Base-by-base conservation (phyloP, 2,888 invertebrate species). In the Phalera bucephala region DNA sequence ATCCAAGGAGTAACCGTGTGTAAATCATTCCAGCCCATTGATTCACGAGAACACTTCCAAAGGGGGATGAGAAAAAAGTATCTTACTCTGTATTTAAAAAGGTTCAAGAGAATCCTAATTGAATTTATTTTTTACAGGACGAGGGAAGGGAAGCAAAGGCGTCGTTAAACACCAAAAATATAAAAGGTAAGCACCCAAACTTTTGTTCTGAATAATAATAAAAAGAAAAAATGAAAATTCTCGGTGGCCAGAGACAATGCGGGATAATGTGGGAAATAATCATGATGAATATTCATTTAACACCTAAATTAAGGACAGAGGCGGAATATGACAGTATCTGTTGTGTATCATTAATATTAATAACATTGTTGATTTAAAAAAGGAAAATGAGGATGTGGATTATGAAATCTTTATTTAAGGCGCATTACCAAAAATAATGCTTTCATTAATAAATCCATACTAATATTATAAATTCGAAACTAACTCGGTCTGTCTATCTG, bases 111-210 rank as follows among this genome's bases (percentile, higher is more conserved):
- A 31, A 34, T 27, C 36, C 33, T 35, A 40, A 37, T 15, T 33
- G 19, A 36, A 37, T 40, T 31, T 40, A 31, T 57, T 11, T 56
- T 32, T 60, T 44, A 7, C 61, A 60, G 61, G 29, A 13, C 31
- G 26, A 32, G 31, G 45, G 10, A 32, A 36, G 33, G n/a, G 23
- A 32, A 29, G 22, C 33, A 12, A 20, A 26, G 28, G 31, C 21
- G 31, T 26, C 15, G 30, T 34, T 47, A 45, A 40, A 41, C 32
- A 39, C 22, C 19, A 31, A 40, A 48, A 22, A 40, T 40, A 56
- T 39, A 46, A 40, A 10, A 57, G 61, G 57, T 57, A 44, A 57
- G 58, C 28, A n/a, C n/a, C 17, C 11, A 6, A 40, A 26, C 31
- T 41, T 45, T 28, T 30, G 5, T 27, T 33, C 22, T n/a, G n/a